Evolutionary conservation across 2,113 vertebrate species (phyloP), one percentile per base, ranked within the genome.

Genomic region (Hippocampus guttulatus): DNA sequence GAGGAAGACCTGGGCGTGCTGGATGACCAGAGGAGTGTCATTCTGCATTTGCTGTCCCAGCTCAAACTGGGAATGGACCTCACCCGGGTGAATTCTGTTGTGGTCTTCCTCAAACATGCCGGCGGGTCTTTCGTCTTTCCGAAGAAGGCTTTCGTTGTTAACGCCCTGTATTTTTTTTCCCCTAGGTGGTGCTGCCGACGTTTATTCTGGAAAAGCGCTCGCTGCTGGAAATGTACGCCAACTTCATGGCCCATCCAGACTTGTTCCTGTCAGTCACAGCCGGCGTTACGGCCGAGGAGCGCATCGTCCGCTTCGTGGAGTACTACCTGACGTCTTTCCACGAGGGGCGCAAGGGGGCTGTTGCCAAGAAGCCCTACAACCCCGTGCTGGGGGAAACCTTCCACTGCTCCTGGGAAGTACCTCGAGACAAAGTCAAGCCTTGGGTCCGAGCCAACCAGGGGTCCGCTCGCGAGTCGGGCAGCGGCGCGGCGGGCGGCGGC

Each of bases 291-390:
- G 91, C 96, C 0, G 95, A 97, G 90, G 96, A 98, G 75, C 91
- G 96, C 65, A 96, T 95, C 75, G 92, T 97, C 43, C 89, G 93
- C 84, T 98, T 98, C 27, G 95, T 98, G 76, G 96, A 98, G 87
- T 98, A 97, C 89, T 98, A 98, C 82, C 91, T 98, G 80, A 98
- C 96, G 15, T 93, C 96, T 80, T 98, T 98, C 92, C 94, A 96
- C 0, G 96, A 98, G 92, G 96, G 96, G n/a, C 94, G 96, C 67
- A 96, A 95, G 83, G 96, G 96, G 16, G 94, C 96, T 0, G 92
- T 97, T 80, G 96, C 96, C 89, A 98, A 97, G 91, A 98, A 98
- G 84, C 96, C 96, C 78, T 98, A 98, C 85, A 98, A 98, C 91
- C 96, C 96, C 7, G 92, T 95, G 64, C 93, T 97, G 64, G 96